Evolutionary conservation across 2,888 invertebrate species (phyloP), one percentile per base, ranked within the genome.

Genomic region (Slavum lentiscoides): DNA sequence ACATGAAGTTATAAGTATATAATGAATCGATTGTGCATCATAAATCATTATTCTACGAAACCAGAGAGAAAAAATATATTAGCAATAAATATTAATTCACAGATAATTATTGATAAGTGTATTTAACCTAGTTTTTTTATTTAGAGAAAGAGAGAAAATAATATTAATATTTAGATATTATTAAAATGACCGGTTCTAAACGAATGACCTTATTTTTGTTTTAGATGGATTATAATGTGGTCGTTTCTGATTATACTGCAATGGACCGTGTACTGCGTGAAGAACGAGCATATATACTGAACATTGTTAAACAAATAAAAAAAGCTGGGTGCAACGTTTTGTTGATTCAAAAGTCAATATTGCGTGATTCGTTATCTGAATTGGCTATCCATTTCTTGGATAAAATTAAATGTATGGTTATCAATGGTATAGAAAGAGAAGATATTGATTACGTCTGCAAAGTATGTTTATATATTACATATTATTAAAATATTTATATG

Each of bases 231-330:
- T 96, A 96, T 88, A 96, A 93, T 86, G 93, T 95, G 5, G 91
- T 99, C 84, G 96, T 99, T 37, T 96, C 97, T 0, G 99, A 99
- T 87, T 99, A 99, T 87, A 92, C 98, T n/a, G 98, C 98, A 74
- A 99, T 99, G 99, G 99, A 99, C 87, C 91, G 99, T 82, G 96
- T 99, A 0, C 87, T 99, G 82, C 94, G 97, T 86, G 99, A 99
- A 87, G 99, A 99, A 87, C 92, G 99, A 75, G 91, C 95, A 76
- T 99, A 99, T 87, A 97, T 99, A 85, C 89, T 99, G 82, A 98
- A 99, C 86, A 97, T 99, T 85, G 96, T 98, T 8, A 99, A 99
- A 87, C 96, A 98, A 87, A 96, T 99, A 84, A 99, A 99, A 88
- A 98, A 98, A 86, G 91, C 96, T 82, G 98, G 98, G 4, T 99